Evolutionary conservation across 2,113 vertebrate genomes (phyloP).

Genomic region (Pituophis catenifer): DNA sequence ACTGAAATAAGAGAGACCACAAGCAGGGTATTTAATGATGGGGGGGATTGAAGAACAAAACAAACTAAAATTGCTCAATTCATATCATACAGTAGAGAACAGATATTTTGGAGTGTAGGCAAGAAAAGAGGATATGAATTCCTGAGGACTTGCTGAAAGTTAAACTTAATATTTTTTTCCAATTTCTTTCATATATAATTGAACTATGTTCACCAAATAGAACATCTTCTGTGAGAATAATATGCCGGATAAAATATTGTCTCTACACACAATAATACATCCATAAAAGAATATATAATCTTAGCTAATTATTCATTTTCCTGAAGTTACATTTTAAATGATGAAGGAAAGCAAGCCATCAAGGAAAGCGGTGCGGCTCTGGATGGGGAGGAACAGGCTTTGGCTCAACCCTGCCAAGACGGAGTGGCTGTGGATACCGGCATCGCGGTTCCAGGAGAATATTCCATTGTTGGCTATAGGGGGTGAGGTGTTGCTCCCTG

Average conservation of each 20-base stretch:
- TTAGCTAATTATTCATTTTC: neutral
- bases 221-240: conserved; percentile 28
- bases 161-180: conserved; percentile 59
- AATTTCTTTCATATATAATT: conserved; percentile 51
- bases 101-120: conserved; percentile 25
- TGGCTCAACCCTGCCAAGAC: too few relatives aligned
- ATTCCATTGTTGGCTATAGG: too few relatives aligned
- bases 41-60: conserved; percentile 71
- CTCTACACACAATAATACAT: neutral
- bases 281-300: neutral
- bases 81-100: conserved; percentile 57
- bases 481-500: too few relatives aligned
- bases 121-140: conserved; percentile 34
- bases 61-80: conserved; percentile 70
- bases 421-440: too few relatives aligned
- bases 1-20: conserved; percentile 66
- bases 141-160: conserved; percentile 67
- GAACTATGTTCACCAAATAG: conserved; percentile 35
- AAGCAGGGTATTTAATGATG: conserved; percentile 72
- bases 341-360: neutral
- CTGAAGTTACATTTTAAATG: neutral
- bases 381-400: too few relatives aligned
- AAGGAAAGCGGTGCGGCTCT: too few relatives aligned
- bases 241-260: conserved; percentile 1
- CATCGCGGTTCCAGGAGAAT: too few relatives aligned